phyloP scores from a whole-genome alignment of 92 coral and sea anemone species.

The Phymanthus crucifer region DNA sequence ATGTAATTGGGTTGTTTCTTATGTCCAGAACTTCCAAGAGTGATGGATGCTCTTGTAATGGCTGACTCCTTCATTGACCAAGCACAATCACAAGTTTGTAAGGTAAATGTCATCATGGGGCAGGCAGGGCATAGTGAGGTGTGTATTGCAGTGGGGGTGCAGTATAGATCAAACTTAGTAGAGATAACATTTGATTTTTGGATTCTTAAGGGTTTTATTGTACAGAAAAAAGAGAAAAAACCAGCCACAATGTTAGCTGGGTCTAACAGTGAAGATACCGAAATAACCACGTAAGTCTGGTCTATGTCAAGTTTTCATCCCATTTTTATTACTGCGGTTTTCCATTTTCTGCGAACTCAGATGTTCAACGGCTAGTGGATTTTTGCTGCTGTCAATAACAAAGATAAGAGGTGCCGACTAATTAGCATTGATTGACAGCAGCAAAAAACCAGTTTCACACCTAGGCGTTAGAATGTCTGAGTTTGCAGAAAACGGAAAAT shows the following conservation, averaged over 20 bases:
- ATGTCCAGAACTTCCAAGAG: slow-evolving; percentile 64
- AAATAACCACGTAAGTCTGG: slow-evolving; percentile 76
- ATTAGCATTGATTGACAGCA: too few relatives aligned
- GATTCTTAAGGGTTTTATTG: slow-evolving; percentile 75
- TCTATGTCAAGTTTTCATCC: neutral
- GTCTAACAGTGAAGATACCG: slow-evolving; percentile 33
- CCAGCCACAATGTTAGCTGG: slow-evolving; percentile 30
- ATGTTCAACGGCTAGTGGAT: too few relatives aligned
- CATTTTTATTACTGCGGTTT: too few relatives aligned
- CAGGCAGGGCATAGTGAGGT: neutral
- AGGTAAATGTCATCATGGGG: slow-evolving; percentile 55
- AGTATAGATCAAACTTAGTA: too few relatives aligned
- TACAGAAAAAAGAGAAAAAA: slow-evolving; percentile 84
- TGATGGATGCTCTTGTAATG: slow-evolving; percentile 75
- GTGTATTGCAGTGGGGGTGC: neutral
- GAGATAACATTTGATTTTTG: neutral
- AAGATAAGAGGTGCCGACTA: too few relatives aligned
- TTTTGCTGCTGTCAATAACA: too few relatives aligned
- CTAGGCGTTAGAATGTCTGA: too few relatives aligned
- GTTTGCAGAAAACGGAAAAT: too few relatives aligned
- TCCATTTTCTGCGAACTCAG: too few relatives aligned
- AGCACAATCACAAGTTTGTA: slow-evolving; percentile 62
- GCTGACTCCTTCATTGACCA: slow-evolving; percentile 77
- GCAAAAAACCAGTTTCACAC: too few relatives aligned
- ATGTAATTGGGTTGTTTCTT: neutral